Percentiles rank a stretch among this genome's conserved stretches.
These are phyloP conservation scores for Arctia plantaginis DNA, from an alignment of 2,888 invertebrate genomes.

Conservation along the genomic window DNA sequence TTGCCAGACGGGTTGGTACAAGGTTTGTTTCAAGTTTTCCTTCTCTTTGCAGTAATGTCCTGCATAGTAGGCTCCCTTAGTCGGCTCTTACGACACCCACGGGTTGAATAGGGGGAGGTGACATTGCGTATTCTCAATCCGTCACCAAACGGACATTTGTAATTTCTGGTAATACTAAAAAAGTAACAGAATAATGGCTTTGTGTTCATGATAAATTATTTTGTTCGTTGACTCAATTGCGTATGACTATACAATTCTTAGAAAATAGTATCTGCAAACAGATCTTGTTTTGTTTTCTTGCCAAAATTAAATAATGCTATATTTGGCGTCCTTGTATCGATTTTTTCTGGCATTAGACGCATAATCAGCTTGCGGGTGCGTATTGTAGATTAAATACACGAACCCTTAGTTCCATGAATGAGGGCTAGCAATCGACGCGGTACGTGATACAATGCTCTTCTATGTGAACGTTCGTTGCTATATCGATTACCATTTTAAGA, in stretches of 20 bases:
- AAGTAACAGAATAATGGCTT: background rate
- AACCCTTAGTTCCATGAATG: conserved; percentile 64
- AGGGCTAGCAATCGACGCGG: conserved; percentile 63
- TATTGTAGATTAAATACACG: conserved; percentile 74
- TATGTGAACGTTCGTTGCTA: conserved; percentile 54
- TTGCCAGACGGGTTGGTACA: no score
- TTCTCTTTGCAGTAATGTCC: no score
- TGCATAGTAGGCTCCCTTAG: no score
- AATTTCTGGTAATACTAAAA: conserved; percentile 12
- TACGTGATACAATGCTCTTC: conserved; percentile 74
- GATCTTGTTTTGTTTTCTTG: conserved; percentile 13
- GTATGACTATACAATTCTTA: background rate
- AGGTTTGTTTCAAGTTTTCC: no score
- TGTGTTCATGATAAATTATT: background rate
- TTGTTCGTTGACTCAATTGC: conserved; percentile 2
- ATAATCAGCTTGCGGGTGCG: conserved; percentile 51
- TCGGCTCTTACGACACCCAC: no score
- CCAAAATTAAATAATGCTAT: conserved; percentile 10
- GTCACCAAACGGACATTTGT: no score
- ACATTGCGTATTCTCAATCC: no score
- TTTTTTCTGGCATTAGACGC: conserved; percentile 53
- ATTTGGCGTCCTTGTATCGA: conserved; percentile 38
- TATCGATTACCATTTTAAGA: conserved; percentile 57
- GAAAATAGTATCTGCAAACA: background rate
- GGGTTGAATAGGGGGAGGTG: no score